Percentiles rank a stretch among this genome's conserved stretches.
These are phyloP conservation scores for Manduca sexta DNA, from an alignment of 1,140 invertebrate species.

Conservation along the genomic window DNA sequence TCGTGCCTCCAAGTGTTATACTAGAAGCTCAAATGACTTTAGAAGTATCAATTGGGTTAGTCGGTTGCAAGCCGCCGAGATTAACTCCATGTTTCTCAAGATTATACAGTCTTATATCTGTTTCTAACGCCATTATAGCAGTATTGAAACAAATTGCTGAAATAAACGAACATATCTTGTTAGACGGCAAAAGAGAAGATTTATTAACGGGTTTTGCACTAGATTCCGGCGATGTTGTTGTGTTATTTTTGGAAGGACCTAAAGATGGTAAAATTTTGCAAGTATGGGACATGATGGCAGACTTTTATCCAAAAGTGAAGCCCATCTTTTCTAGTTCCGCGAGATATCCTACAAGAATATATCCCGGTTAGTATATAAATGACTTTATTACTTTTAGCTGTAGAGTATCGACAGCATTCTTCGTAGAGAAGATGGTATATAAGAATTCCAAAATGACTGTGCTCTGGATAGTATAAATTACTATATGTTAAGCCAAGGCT, in stretches of 20 bases:
- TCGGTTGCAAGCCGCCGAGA: slow-evolving; percentile 43
- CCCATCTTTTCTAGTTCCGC: slow-evolving; percentile 43
- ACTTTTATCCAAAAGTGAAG: slow-evolving; percentile 37
- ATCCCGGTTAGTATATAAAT: slow-evolving; percentile 21
- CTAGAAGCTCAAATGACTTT: slow-evolving; percentile 54
- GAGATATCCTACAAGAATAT: slow-evolving; percentile 41
- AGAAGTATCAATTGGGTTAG: slow-evolving; percentile 45
- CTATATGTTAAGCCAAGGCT: no score
- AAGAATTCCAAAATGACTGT: no score
- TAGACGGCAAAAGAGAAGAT: slow-evolving; percentile 14
- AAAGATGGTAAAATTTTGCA: slow-evolving; percentile 40
- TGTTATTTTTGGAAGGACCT: slow-evolving; percentile 50
- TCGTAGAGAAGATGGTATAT: no score
- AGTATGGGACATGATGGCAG: slow-evolving; percentile 44
- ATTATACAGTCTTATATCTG: slow-evolving; percentile 34
- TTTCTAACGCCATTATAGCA: slow-evolving; percentile 18
- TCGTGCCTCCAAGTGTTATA: slow-evolving; percentile 33
- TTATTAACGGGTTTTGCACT: slow-evolving; percentile 51
- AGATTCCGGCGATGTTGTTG: slow-evolving; percentile 34
- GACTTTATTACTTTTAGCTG: no score
- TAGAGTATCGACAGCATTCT: no score
- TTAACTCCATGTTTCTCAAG: slow-evolving; percentile 33
- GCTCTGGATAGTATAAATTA: no score
- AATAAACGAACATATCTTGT: slow-evolving; percentile 31
- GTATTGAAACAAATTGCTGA: slow-evolving; percentile 33